phyloP scores from a whole-genome alignment of 92 coral and sea anemone genomes.

The Zoanthus gigantus region DNA sequence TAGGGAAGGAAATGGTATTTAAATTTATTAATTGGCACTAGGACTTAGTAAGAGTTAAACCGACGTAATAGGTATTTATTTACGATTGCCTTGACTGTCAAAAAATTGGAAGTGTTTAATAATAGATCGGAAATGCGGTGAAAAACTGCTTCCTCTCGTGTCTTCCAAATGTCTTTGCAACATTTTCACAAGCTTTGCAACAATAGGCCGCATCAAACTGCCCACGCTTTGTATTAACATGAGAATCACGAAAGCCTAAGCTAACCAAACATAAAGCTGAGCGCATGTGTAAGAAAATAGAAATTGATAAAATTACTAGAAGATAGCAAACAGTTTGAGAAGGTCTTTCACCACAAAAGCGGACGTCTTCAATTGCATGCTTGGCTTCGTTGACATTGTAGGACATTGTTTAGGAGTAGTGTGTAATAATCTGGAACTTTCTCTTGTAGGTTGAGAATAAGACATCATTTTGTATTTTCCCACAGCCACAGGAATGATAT shows the following conservation, averaged over 20 bases:
- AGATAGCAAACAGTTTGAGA: conserved; percentile 39
- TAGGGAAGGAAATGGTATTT: conserved; percentile 35
- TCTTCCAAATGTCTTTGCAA: background rate
- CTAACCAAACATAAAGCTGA: conserved; percentile 15
- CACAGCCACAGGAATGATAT: conserved; percentile 5
- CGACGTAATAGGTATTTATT: conserved; percentile 21
- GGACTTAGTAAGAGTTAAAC: conserved; percentile 14
- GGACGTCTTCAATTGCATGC: conserved; percentile 35
- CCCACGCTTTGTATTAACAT: conserved; percentile 71
- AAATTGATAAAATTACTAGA: conserved; percentile 32
- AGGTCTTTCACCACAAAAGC: conserved; percentile 33
- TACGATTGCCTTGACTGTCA: conserved; percentile 14
- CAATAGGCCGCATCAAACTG: conserved; percentile 6
- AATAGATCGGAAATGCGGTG: conserved; percentile 38
- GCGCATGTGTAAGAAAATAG: conserved; percentile 33
- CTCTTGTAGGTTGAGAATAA: conserved; percentile 20
- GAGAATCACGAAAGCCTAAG: conserved; percentile 59
- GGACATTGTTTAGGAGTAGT: conserved; percentile 24
- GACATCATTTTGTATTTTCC: conserved; percentile 10
- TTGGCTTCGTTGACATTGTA: conserved; percentile 8
- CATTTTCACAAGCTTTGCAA: conserved; percentile 18
- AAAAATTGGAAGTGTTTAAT: conserved; percentile 4
- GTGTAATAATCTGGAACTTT: conserved; percentile 28
- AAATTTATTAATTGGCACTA: conserved; percentile 25
- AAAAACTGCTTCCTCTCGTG: conserved; percentile 38